Percentiles rank a stretch among this genome's conserved stretches.
These are phyloP conservation scores for Caenorhabditis imperialis DNA, from an alignment of 2,888 invertebrate genomes.

Conservation along the genomic window DNA sequence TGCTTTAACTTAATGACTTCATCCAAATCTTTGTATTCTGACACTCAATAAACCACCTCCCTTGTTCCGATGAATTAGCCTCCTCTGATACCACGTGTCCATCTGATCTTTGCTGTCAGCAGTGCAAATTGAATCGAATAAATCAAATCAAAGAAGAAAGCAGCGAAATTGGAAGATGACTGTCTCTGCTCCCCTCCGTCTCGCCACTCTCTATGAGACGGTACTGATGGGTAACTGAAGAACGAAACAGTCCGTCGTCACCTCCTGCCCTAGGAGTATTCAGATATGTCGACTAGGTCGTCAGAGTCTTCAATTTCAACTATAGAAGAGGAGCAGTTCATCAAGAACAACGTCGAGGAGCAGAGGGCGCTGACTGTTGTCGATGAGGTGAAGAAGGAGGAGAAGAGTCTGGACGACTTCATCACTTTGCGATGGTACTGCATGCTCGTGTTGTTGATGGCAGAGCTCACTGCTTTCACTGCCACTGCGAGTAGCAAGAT, in stretches of 20 bases:
- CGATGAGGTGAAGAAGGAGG: conserved; percentile 3
- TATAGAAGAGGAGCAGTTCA: conserved; percentile 26
- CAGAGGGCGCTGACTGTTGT: conserved; percentile 3
- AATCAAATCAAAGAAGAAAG: conserved; percentile 31
- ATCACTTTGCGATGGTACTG: conserved; percentile 34
- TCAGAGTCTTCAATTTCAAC: conserved; percentile 11
- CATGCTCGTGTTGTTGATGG: conserved; percentile 32
- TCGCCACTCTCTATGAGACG: conserved; percentile 5
- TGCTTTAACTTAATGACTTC: conserved; percentile 21
- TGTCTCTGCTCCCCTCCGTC: conserved; percentile 4
- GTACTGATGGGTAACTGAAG: background rate
- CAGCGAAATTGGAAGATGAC: background rate
- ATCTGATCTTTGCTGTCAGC: conserved; percentile 4
- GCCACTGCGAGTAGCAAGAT: conserved; percentile 23
- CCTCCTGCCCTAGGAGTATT: background rate
- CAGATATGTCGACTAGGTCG: conserved; percentile 36
- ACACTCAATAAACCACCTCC: conserved; percentile 4
- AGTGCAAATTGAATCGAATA: conserved; percentile 16
- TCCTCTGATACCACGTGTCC: conserved; percentile 1
- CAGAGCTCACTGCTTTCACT: conserved; percentile 36
- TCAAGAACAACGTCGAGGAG: conserved; percentile 24
- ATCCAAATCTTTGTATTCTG: background rate
- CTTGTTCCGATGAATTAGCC: conserved; percentile 1
- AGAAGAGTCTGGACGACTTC: conserved; percentile 23
- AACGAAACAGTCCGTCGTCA: conserved; percentile 2